Conservation (phyloP, 2,797 vertebrate genomes). For the Dipus sagitta region DNA sequence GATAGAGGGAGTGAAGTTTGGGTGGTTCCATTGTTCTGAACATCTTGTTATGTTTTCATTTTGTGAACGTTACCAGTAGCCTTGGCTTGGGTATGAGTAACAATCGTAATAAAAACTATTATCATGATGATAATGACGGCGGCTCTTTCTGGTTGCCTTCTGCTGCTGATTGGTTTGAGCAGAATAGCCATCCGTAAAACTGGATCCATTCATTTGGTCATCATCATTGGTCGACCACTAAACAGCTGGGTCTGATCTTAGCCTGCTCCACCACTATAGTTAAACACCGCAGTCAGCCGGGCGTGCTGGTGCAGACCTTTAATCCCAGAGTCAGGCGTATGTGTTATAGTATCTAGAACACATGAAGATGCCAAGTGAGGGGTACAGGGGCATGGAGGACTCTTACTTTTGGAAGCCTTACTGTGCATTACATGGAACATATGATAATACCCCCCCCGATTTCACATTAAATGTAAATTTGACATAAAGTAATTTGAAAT, state of each 20-base stretch:
- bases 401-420: neutral
- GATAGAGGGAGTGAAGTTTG: neutral
- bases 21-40: neutral
- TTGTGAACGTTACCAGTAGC: neutral
- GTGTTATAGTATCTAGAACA: neutral
- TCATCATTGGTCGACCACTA: neutral
- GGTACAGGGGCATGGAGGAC: neutral
- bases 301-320: too few relatives aligned
- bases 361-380: neutral
- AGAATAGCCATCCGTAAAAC: neutral
- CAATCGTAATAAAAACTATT: neutral
- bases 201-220: neutral
- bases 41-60: constrained; percentile 3
- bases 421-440: neutral
- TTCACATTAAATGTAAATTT: neutral
- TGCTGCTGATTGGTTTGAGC: neutral
- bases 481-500: constrained; percentile 12
- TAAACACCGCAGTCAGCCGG: neutral
- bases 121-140: too few relatives aligned
- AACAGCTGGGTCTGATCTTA: neutral
- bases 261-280: neutral
- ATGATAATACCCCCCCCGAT: neutral
- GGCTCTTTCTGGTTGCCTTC: neutral
- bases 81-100: constrained; percentile 14
- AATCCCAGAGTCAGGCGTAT: neutral